Conservation (phyloP, 2,888 invertebrate species). For the Hemicrepidius hirtus region DNA sequence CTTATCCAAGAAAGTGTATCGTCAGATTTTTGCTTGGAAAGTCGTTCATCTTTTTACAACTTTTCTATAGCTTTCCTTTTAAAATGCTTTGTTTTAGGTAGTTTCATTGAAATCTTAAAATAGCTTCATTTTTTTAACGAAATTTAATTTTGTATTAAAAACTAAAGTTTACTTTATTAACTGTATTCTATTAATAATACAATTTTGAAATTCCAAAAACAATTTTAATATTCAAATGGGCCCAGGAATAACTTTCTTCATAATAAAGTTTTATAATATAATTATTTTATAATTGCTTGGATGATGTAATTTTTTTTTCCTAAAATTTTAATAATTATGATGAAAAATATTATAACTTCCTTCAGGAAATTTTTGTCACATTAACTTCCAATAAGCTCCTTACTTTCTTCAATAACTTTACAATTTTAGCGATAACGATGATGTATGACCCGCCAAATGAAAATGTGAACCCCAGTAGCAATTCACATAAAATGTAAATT, state of each 20-base stretch:
- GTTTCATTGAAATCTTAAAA: not conserved
- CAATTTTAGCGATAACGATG: slow-evolving; percentile 23
- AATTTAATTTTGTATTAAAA: too few species aligned
- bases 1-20: not conserved
- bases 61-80: not conserved
- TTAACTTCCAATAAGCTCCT: not conserved
- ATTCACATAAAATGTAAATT: slow-evolving; percentile 24
- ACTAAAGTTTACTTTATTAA: too few species aligned
- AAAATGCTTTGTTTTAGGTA: not conserved
- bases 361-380: not conserved
- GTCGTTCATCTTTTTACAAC: slow-evolving; percentile 1
- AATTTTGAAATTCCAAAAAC: too few species aligned
- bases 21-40: not conserved
- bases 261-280: too few species aligned
- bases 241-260: too few species aligned
- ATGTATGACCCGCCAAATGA: slow-evolving; percentile 24
- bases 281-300: too few species aligned
- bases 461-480: slow-evolving; percentile 17
- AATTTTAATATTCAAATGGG: too few species aligned
- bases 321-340: too few species aligned
- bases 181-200: too few species aligned
- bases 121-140: too few species aligned
- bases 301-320: too few species aligned
- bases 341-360: not conserved
- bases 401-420: slow-evolving; percentile 13